Percentiles rank a stretch among this genome's conserved stretches.
phyloP scores from a whole-genome alignment of 2,113 vertebrate genomes.

The Urocitellus parryii region DNA sequence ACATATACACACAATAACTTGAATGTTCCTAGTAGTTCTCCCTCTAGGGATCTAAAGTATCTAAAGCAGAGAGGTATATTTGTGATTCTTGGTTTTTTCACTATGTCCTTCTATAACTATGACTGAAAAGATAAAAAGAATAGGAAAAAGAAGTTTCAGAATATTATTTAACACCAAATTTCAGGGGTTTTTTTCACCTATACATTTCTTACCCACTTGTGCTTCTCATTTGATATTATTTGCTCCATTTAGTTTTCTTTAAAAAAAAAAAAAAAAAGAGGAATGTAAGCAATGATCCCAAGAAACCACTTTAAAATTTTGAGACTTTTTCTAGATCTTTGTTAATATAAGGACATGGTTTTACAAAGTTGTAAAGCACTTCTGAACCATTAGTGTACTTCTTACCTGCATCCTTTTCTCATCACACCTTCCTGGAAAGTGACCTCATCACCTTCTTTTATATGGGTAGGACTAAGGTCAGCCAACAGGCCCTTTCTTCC shows the following conservation, averaged over 20 bases:
- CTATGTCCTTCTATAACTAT: not conserved
- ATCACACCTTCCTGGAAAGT: not conserved
- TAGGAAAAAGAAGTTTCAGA: not conserved
- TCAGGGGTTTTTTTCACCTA: not conserved
- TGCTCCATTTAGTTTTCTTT: not conserved
- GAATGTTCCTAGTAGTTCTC: not conserved
- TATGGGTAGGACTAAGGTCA: not conserved
- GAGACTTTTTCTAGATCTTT: not conserved
- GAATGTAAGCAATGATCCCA: slow-evolving; percentile 3
- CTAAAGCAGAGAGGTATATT: not conserved
- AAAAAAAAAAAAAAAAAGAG: not conserved
- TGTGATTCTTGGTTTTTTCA: slow-evolving; percentile 33
- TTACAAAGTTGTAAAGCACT: not conserved
- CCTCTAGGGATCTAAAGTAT: not conserved
- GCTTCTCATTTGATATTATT: not conserved
- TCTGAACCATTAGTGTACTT: not conserved
- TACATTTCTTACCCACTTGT: not conserved
- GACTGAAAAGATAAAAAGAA: not conserved
- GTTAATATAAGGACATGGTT: not conserved
- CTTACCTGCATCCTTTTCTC: not conserved
- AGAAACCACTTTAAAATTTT: not conserved
- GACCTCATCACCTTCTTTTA: not conserved
- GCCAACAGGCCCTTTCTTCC: not conserved
- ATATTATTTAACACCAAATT: not conserved
- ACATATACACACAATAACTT: not conserved